Evolutionary conservation across 2,888 invertebrate genomes (phyloP).

Genomic region (Leucoma salicis): DNA sequence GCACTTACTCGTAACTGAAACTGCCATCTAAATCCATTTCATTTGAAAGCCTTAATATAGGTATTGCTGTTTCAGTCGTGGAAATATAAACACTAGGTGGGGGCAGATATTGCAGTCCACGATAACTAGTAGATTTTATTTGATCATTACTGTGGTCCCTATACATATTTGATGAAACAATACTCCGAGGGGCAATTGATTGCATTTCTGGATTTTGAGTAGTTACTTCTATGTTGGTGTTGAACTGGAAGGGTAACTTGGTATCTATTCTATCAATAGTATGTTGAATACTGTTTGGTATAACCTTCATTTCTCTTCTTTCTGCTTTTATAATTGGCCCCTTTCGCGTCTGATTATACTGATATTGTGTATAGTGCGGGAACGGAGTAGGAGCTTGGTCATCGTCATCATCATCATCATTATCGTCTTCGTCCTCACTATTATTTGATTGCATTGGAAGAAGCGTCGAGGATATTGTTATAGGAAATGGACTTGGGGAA

Average conservation of each 20-base stretch:
- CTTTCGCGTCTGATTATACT: conserved; percentile 46
- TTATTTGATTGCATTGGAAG: conserved; percentile 49
- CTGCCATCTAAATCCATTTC: conserved; percentile 82
- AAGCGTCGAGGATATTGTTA: conserved; percentile 54
- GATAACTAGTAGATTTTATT: conserved; percentile 51
- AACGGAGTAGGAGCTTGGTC: conserved; percentile 32
- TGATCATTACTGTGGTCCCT: conserved; percentile 57
- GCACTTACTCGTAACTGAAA: conserved; percentile 79
- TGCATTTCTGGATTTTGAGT: conserved; percentile 36
- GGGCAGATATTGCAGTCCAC: conserved; percentile 51
- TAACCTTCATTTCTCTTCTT: conserved; percentile 48
- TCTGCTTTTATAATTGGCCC: conserved; percentile 30
- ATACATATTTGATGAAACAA: conserved; percentile 60
- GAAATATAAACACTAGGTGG: conserved; percentile 52
- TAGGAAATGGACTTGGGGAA: conserved; percentile 59
- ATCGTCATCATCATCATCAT: conserved; percentile 44
- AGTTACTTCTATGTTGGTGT: conserved; percentile 31
- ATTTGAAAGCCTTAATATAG: conserved; percentile 75
- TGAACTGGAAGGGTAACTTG: conserved; percentile 46
- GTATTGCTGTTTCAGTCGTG: conserved; percentile 74
- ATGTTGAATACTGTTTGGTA: conserved; percentile 45
- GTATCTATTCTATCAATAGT: conserved; percentile 62
- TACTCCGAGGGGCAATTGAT: conserved; percentile 51
- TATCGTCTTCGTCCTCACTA: conserved; percentile 49
- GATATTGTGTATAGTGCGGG: conserved; percentile 25